Base-by-base conservation (phyloP, 1,140 invertebrate species). In the Drosophila malerkotliana region DNA sequence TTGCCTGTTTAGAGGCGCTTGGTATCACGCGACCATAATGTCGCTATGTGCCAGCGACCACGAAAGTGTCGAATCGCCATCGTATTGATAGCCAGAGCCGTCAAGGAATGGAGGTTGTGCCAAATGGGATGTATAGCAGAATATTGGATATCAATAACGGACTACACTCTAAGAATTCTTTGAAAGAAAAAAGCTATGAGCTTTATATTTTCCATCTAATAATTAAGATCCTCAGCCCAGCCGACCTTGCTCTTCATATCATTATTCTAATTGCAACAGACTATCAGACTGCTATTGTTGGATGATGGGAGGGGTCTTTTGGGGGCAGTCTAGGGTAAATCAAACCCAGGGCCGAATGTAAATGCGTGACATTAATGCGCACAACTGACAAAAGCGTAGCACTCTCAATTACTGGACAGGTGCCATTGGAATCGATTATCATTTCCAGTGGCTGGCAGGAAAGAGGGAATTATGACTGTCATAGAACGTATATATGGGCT, bases 361-460 rank as follows among this genome's bases (percentile, higher is more conserved):
- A 69, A 54, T 58, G 61, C 15, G 61, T 61, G 78, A 69, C 82
- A 82, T 82, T 87, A 87, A 82, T 76, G 71, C 71, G 78, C 59
- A 87, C 78, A 88, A 82, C 47, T n/a, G 32, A 44, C 28, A 52
- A 32, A 14, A 21, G 34, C 57, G 30, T 49, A 34, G 28, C 26
- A 28, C 56, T 54, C 63, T 39, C 63, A 52, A 45, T 15, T 45
- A 12, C 47, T 1, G 12, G 10, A 53, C 48, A 71, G 74, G 77
- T 87, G 69, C 44, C 52, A 69, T 66, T 60, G 55, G 68, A 78
- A 85, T 85, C 81, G 81, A 85, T 85, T 85, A 81, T 81, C 68
- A 61, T 71, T 67, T 47, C 34, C n/a, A 32, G 41, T 49, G 48
- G 39, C 7, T 34, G 32, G 53, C 54, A 30, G 54, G 53, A 32